Evolutionary conservation across 1,140 invertebrate genomes (phyloP).

Genomic region (Drosophila teissieri): DNA sequence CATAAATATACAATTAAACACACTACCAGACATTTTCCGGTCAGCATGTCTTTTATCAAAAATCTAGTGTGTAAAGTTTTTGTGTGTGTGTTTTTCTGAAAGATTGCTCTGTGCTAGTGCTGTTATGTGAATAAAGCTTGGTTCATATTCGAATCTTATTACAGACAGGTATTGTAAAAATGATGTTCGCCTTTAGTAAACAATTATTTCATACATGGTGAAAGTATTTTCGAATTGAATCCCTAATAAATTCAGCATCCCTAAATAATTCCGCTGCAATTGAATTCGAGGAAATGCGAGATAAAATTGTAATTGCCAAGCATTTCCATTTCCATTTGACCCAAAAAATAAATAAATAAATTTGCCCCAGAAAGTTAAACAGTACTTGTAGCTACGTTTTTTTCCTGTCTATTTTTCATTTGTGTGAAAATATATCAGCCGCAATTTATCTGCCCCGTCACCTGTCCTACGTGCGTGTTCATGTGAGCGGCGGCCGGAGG

Average conservation of each 20-base stretch:
- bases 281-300: neutral
- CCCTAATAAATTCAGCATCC: neutral
- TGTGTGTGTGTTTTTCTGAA: neutral
- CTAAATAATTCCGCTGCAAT: neutral
- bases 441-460: slow-evolving; percentile 33
- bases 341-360: slow-evolving; percentile 10
- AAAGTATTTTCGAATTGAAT: neutral
- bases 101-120: neutral
- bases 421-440: slow-evolving; percentile 18
- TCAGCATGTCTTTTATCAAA: neutral
- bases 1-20: neutral
- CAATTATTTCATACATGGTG: neutral
- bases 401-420: slow-evolving; percentile 4
- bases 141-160: no score
- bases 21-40: neutral
- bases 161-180: no score
- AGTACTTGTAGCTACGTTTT: neutral
- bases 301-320: slow-evolving; percentile 6
- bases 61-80: neutral
- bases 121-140: neutral
- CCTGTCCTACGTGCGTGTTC: slow-evolving; percentile 39
- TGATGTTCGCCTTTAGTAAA: no score
- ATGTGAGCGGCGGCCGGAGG: slow-evolving; percentile 24
- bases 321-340: neutral
- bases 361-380: neutral